Conservation (phyloP, 2,888 invertebrate species). For the Acleris emargana region DNA sequence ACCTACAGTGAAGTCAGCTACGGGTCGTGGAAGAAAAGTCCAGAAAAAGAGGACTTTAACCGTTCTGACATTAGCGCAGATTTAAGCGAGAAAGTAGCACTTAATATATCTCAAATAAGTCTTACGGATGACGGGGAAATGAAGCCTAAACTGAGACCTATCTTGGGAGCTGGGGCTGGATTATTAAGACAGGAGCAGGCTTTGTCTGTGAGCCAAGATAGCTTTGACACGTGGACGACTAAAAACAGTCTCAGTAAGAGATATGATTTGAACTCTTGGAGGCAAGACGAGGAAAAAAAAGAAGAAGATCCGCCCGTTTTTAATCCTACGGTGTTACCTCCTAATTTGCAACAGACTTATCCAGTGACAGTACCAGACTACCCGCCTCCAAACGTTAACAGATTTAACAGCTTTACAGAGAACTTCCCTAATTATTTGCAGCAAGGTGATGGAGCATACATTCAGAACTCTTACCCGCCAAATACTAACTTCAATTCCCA, state of each 20-base stretch:
- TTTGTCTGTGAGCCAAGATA: constrained; percentile 55
- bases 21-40: constrained; percentile 73
- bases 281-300: constrained; percentile 67
- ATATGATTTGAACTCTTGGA: constrained; percentile 75
- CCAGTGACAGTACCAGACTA: constrained; percentile 56
- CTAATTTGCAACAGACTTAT: constrained; percentile 47
- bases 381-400: constrained; percentile 58
- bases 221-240: constrained; percentile 66
- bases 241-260: constrained; percentile 65
- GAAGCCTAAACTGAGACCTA: constrained; percentile 72
- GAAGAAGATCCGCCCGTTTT: constrained; percentile 62
- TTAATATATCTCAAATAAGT: constrained; percentile 66
- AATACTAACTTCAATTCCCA: constrained; percentile 57
- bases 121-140: constrained; percentile 65
- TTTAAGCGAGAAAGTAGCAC: constrained; percentile 56
- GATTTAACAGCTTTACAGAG: constrained; percentile 53
- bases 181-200: constrained; percentile 65
- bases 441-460: constrained; percentile 73
- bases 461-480: constrained; percentile 62
- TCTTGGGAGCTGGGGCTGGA: constrained; percentile 72
- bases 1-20: constrained; percentile 72
- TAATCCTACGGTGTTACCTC: constrained; percentile 65
- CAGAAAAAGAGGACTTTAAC: constrained; percentile 58
- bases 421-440: constrained; percentile 65
- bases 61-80: constrained; percentile 48